phyloP scores from a whole-genome alignment of 2,888 invertebrate genomes.

The Scelioninae gen. 2 region DNA sequence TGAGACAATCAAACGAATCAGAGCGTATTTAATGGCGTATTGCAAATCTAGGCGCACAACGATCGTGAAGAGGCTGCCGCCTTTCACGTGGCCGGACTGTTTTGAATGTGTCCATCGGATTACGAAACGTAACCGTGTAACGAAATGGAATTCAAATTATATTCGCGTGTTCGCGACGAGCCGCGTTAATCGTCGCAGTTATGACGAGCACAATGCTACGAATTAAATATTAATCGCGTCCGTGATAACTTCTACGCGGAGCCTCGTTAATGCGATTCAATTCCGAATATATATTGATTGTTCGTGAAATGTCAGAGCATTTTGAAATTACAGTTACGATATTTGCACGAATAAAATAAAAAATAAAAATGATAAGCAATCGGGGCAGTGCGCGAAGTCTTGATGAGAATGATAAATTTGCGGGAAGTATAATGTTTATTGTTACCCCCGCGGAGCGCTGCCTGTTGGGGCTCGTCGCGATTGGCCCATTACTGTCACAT shows the following conservation, averaged over 20 bases:
- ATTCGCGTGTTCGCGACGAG: constrained; percentile 2
- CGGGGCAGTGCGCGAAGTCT: not conserved
- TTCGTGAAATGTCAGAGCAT: constrained; percentile 48
- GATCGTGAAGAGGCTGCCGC: constrained; percentile 56
- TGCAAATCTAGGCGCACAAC: constrained; percentile 32
- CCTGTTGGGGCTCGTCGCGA: no score
- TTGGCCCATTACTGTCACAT: no score
- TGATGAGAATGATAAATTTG: not conserved
- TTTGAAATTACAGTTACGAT: constrained; percentile 14
- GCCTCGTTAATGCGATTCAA: constrained; percentile 1
- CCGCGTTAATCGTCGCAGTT: constrained; percentile 16
- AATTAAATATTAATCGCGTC: constrained; percentile 19
- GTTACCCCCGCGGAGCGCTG: no score
- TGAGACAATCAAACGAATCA: constrained; percentile 61
- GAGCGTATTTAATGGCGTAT: constrained; percentile 60
- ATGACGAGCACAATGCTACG: constrained; percentile 15
- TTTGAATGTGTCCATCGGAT: constrained; percentile 44
- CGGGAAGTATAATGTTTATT: no score
- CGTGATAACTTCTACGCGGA: constrained; percentile 18
- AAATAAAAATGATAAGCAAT: not conserved
- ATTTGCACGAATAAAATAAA: not conserved
- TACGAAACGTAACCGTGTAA: constrained; percentile 39
- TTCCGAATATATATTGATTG: constrained; percentile 7
- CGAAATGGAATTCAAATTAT: constrained; percentile 44
- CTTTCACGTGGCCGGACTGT: constrained; percentile 34